Percentiles rank a stretch among this genome's conserved stretches.
phyloP scores from a whole-genome alignment of 1,140 invertebrate species.

The Oryzaephilus surinamensis region DNA sequence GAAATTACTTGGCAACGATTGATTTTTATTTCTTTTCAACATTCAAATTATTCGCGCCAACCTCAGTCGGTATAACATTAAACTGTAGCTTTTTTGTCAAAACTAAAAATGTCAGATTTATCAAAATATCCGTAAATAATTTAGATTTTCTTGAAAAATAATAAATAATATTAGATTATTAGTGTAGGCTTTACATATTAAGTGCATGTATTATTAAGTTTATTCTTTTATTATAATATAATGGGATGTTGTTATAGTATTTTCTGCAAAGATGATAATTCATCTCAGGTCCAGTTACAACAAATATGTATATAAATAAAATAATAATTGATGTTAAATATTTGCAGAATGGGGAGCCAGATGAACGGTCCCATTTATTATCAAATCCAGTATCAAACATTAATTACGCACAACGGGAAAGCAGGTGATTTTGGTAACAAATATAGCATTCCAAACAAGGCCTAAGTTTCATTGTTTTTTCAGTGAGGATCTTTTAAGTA shows the following conservation, averaged over 20 bases:
- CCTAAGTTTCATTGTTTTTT: conserved; percentile 22
- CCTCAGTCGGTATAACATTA: no score
- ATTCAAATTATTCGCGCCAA: no score
- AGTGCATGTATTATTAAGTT: no score
- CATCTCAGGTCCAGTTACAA: conserved; percentile 27
- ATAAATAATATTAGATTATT: no score
- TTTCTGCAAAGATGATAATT: conserved; percentile 33
- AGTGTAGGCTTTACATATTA: no score
- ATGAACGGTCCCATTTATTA: conserved; percentile 56
- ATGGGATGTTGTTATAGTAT: conserved; percentile 38
- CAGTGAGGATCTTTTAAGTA: conserved; percentile 54
- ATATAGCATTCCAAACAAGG: conserved; percentile 1
- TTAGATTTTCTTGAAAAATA: no score
- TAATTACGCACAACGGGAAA: conserved; percentile 47
- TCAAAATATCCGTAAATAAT: no score
- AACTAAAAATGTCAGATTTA: no score
- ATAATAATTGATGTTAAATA: conserved; percentile 5
- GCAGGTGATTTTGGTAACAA: conserved; percentile 36
- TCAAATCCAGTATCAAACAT: conserved; percentile 58
- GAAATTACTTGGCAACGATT: no score
- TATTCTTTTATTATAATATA: no score
- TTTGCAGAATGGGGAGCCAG: conserved; percentile 47
- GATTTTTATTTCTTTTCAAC: no score
- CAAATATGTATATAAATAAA: conserved; percentile 7
- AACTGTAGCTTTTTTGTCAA: no score